Conservation (phyloP, 2,888 invertebrate genomes). For the Tinea trinotella region DNA sequence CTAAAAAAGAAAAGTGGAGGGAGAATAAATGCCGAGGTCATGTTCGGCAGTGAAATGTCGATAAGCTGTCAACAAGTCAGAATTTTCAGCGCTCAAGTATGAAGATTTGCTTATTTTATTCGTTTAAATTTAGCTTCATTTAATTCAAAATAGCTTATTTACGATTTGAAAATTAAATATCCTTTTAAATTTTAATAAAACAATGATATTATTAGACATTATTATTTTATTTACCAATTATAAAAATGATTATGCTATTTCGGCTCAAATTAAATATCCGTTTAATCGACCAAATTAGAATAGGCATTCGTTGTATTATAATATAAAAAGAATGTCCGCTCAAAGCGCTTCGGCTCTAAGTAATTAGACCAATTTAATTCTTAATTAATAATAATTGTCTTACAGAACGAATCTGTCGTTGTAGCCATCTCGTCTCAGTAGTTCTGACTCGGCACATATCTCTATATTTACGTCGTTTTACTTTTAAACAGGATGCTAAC, state of each 20-base stretch:
- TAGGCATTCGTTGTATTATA: background rate
- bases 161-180: too few relatives aligned
- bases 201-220: too few relatives aligned
- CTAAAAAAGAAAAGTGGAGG: background rate
- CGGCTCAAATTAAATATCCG: too few relatives aligned
- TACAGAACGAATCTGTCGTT: constrained; percentile 67
- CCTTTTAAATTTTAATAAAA: too few relatives aligned
- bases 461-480: constrained; percentile 28
- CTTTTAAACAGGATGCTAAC: constrained; percentile 66
- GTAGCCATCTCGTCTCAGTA: background rate
- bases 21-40: background rate
- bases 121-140: too few relatives aligned
- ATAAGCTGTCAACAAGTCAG: background rate
- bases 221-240: too few relatives aligned
- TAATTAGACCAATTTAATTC: constrained; percentile 73
- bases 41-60: background rate
- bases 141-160: too few relatives aligned
- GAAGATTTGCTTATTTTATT: background rate
- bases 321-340: background rate
- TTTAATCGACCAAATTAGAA: background rate
- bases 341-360: constrained; percentile 41
- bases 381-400: constrained; percentile 72
- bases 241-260: too few relatives aligned
- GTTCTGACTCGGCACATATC: background rate
- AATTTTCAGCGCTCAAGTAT: background rate